A percentile compares a stretch with the other conserved stretches of the same genome.
These are phyloP conservation scores for Branchipolynoe longqiensis DNA, from an alignment of 2,888 invertebrate genomes.

Conservation along the genomic window DNA sequence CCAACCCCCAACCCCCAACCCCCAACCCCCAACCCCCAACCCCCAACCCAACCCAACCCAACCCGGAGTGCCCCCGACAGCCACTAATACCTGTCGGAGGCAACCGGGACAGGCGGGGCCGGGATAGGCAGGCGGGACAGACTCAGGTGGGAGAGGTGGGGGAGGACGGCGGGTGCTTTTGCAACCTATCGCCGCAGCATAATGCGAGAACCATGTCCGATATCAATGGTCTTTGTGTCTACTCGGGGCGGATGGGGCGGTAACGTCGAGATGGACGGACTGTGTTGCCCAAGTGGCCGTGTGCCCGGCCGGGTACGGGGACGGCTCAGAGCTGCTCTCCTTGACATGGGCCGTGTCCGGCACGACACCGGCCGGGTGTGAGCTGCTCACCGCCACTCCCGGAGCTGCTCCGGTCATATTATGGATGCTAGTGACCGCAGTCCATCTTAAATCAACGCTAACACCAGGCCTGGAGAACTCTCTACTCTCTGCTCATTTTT, in stretches of 20 bases:
- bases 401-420: background rate
- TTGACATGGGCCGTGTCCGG: conserved; percentile 24
- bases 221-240: conserved; percentile 41
- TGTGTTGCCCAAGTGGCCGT: conserved; percentile 26
- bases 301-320: background rate
- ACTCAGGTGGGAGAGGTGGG: background rate
- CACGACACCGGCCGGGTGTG: background rate
- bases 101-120: no score
- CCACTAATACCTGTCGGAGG: no score
- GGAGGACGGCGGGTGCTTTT: background rate
- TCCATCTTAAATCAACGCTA: no score
- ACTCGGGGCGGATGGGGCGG: background rate
- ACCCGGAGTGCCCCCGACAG: background rate
- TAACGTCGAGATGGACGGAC: conserved; percentile 3
- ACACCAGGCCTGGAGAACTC: no score
- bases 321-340: background rate
- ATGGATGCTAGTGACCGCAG: no score
- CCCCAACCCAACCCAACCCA: no score
- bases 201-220: conserved; percentile 38
- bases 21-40: no score
- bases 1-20: no score
- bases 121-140: background rate
- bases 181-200: background rate
- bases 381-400: conserved; percentile 2
- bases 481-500: no score